Evolutionary conservation across 2,797 vertebrate species (phyloP).

Genomic region (Hirundo rustica): DNA sequence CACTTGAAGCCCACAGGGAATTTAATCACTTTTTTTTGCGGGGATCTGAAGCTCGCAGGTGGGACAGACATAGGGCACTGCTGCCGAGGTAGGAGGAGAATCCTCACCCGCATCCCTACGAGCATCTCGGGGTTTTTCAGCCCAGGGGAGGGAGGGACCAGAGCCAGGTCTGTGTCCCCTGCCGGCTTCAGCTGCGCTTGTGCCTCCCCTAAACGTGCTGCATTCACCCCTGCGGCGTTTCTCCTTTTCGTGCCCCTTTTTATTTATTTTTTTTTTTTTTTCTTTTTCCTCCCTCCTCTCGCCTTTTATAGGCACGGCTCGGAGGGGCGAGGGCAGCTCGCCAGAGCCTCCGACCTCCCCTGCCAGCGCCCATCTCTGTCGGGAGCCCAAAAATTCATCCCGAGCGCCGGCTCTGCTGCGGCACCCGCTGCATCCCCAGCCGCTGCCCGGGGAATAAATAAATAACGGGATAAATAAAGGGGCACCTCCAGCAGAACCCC

Average conservation of each 20-base stretch:
- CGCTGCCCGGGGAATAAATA: accelerated
- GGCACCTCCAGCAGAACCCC: not conserved
- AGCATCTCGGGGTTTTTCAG: not conserved
- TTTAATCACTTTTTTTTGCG: accelerated
- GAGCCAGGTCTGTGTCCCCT: not conserved
- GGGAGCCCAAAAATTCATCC: not conserved
- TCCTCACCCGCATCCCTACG: not conserved
- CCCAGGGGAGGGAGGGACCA: not conserved
- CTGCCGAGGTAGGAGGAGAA: not conserved
- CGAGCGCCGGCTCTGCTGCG: not conserved
- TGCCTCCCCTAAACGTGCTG: not conserved
- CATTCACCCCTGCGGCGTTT: not conserved
- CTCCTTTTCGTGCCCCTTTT: not conserved
- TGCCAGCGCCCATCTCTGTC: not conserved
- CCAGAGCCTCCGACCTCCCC: constrained; percentile 24
- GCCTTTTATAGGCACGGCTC: constrained; percentile 52
- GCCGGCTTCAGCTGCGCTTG: not conserved
- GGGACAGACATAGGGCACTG: accelerated
- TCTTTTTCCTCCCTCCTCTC: not conserved
- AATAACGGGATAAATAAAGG: not conserved
- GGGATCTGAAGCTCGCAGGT: not conserved
- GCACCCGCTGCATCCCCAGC: not conserved
- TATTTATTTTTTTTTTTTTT: not conserved
- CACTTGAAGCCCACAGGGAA: not conserved
- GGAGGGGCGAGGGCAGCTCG: constrained; percentile 2